Conservation (phyloP, 2,797 vertebrate species). For the Brachyalestes nurse region DNA sequence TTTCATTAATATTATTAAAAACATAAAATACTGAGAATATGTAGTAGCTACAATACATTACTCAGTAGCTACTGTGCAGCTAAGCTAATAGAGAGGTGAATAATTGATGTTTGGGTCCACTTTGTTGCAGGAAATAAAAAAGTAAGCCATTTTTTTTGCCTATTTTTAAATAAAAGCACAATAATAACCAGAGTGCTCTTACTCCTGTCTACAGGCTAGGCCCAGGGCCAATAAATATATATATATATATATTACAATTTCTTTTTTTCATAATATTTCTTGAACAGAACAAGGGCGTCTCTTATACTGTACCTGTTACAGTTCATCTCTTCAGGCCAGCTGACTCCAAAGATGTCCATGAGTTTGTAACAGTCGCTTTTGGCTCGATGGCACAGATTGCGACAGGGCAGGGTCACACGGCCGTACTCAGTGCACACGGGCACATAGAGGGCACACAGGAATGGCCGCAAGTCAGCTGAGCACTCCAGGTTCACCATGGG, state of each 20-base stretch:
- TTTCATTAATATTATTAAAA: not conserved
- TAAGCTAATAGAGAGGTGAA: not conserved
- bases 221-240: not conserved
- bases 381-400: slow-evolving; percentile 81
- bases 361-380: slow-evolving; percentile 84
- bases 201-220: not conserved
- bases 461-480: slow-evolving; percentile 83
- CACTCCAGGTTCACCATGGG: slow-evolving; percentile 90
- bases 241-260: not conserved
- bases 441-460: slow-evolving; percentile 88
- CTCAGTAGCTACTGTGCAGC: not conserved
- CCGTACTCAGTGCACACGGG: slow-evolving; percentile 88
- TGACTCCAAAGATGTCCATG: slow-evolving; percentile 89
- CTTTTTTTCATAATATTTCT: not conserved
- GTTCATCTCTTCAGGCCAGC: slow-evolving; percentile 90
- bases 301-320: slow-evolving; percentile 79
- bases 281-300: not conserved
- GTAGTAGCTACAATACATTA: not conserved
- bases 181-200: not conserved
- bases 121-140: not conserved
- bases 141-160: too few relatives aligned
- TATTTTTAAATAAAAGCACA: not conserved
- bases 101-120: too few relatives aligned
- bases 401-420: slow-evolving; percentile 84
- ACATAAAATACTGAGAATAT: not conserved